Evolutionary conservation across 2,888 invertebrate genomes (phyloP).

Genomic region (Aethes cnicana): DNA sequence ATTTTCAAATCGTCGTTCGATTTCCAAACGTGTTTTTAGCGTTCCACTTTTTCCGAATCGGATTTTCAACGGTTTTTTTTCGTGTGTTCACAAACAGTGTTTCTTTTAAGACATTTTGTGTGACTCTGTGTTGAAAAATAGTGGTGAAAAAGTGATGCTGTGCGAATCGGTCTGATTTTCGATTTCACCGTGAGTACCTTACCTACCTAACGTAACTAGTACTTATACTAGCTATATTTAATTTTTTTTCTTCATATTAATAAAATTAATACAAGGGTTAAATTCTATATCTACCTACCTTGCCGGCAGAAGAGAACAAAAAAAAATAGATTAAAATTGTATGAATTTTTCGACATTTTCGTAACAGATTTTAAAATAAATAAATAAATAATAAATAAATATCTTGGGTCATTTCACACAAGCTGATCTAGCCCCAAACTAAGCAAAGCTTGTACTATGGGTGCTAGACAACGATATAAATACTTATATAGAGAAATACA

Average conservation of each 20-base stretch:
- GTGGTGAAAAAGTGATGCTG: constrained; percentile 75
- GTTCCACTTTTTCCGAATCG: constrained; percentile 33
- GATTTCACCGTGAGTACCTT: constrained; percentile 65
- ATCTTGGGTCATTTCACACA: too few species aligned
- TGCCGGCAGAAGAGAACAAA: neutral
- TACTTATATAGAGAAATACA: too few species aligned
- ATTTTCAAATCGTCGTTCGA: constrained; percentile 34
- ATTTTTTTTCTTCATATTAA: neutral
- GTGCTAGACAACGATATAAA: too few species aligned
- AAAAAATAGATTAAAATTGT: too few species aligned
- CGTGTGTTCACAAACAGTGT: constrained; percentile 46
- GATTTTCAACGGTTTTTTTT: constrained; percentile 33
- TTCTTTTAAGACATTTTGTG: constrained; percentile 45
- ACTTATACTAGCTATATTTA: too few species aligned
- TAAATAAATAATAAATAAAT: too few species aligned
- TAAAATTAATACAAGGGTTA: neutral
- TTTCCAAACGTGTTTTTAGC: constrained; percentile 27
- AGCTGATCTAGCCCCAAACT: too few species aligned
- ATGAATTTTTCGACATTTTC: too few species aligned
- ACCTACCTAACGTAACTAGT: too few species aligned
- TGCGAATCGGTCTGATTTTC: constrained; percentile 53
- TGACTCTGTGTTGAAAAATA: constrained; percentile 54
- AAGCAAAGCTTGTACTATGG: too few species aligned
- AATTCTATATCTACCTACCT: constrained; percentile 10
- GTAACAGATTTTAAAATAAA: too few species aligned